Conservation (phyloP, 2,797 vertebrate species). For the Chelmon rostratus region DNA sequence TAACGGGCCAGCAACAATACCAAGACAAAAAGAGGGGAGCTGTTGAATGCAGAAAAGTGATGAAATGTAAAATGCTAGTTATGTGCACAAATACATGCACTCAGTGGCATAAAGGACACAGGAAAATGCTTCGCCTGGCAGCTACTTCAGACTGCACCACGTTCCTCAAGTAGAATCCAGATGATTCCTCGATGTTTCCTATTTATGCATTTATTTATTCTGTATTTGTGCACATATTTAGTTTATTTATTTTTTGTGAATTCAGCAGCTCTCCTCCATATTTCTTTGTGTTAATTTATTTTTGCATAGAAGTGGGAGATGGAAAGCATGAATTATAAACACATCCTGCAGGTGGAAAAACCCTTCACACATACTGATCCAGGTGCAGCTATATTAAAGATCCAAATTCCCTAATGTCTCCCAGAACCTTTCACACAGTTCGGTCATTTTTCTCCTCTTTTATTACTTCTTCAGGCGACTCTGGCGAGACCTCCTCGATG, state of each 20-base stretch:
- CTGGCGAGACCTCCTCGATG: slow-evolving; percentile 88
- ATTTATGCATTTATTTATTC: too few species aligned
- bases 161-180: too few species aligned
- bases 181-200: too few species aligned
- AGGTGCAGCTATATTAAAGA: background rate
- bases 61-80: too few species aligned
- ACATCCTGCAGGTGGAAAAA: background rate
- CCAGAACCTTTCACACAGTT: background rate
- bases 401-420: background rate
- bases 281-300: background rate
- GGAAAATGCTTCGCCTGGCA: too few species aligned
- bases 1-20: background rate
- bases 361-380: background rate
- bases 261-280: background rate
- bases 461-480: slow-evolving; percentile 86
- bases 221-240: background rate
- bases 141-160: too few species aligned
- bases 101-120: too few species aligned
- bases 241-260: background rate
- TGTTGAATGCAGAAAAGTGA: too few species aligned
- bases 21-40: background rate
- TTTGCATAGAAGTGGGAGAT: background rate
- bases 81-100: too few species aligned
- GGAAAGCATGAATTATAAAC: background rate
- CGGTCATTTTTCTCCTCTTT: background rate